phyloP scores from a whole-genome alignment of 2,113 vertebrate species.

The Ophthalmolycus amberensis region DNA sequence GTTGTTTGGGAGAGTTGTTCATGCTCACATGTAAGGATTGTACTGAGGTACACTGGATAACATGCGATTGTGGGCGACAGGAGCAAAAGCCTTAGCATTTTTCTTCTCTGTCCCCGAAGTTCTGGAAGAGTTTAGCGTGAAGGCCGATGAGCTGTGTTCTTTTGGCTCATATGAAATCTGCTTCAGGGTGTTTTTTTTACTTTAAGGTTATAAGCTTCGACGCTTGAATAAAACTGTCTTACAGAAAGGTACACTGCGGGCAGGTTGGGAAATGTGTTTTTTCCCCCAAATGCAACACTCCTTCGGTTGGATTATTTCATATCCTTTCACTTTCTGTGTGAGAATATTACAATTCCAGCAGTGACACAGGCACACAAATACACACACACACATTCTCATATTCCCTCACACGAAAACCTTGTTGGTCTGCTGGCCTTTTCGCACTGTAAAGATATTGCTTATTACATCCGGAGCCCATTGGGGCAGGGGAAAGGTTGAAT shows the following conservation, averaged over 20 bases:
- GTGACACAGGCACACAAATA: neutral
- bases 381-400: conserved; percentile 10
- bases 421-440: conserved; percentile 46
- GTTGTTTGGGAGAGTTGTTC: neutral
- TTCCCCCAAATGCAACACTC: conserved; percentile 18
- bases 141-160: conserved; percentile 10
- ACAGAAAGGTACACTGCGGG: conserved; percentile 12
- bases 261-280: neutral
- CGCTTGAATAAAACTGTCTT: conserved; percentile 18
- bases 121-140: conserved; percentile 16
- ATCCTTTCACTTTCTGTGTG: conserved; percentile 20
- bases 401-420: conserved; percentile 21
- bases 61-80: conserved; percentile 12
- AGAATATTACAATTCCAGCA: conserved; percentile 9
- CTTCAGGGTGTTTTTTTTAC: conserved; percentile 22
- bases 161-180: conserved; percentile 25
- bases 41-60: conserved; percentile 4
- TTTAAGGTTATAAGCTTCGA: conserved; percentile 15
- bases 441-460: conserved; percentile 55
- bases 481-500: conserved; percentile 64
- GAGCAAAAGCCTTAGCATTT: conserved; percentile 30
- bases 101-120: neutral
- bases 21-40: conserved; percentile 1
- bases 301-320: conserved; percentile 32
- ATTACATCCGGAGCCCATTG: conserved; percentile 44